Evolutionary conservation across 2,113 vertebrate genomes (phyloP).

Genomic region (Xiphias gladius): DNA sequence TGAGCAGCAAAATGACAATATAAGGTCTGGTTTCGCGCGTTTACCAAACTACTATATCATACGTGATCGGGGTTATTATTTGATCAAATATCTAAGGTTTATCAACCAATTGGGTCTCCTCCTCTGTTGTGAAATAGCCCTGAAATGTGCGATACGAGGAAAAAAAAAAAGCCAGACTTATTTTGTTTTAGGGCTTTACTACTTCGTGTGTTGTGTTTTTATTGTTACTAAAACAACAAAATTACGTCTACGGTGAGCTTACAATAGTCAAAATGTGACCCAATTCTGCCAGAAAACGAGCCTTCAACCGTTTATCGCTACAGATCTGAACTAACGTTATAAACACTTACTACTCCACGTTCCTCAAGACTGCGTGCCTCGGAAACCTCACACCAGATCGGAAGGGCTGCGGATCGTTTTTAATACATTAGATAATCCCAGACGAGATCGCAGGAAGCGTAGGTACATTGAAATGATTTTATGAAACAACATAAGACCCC

Average conservation of each 20-base stretch:
- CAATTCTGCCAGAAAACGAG: background rate
- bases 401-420: slow-evolving; percentile 61
- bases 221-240: background rate
- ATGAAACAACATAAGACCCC: slow-evolving; percentile 52
- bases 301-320: background rate
- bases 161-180: slow-evolving; percentile 17
- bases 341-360: slow-evolving; percentile 85
- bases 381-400: slow-evolving; percentile 69
- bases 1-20: slow-evolving; percentile 26
- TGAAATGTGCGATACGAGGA: slow-evolving; percentile 4
- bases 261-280: background rate
- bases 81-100: too few relatives aligned
- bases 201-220: slow-evolving; percentile 34
- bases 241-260: background rate
- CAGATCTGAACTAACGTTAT: slow-evolving; percentile 52
- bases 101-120: background rate
- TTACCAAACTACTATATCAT: background rate
- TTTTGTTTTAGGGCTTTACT: slow-evolving; percentile 26
- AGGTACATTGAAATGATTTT: slow-evolving; percentile 44
- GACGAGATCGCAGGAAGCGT: slow-evolving; percentile 16
- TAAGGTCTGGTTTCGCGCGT: background rate
- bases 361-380: slow-evolving; percentile 77
- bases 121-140: background rate
- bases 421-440: slow-evolving; percentile 61
- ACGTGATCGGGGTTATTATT: background rate